These are phyloP conservation scores for Oreotragus oreotragus DNA, from an alignment of 2,113 vertebrate genomes.

Conservation along the genomic window DNA sequence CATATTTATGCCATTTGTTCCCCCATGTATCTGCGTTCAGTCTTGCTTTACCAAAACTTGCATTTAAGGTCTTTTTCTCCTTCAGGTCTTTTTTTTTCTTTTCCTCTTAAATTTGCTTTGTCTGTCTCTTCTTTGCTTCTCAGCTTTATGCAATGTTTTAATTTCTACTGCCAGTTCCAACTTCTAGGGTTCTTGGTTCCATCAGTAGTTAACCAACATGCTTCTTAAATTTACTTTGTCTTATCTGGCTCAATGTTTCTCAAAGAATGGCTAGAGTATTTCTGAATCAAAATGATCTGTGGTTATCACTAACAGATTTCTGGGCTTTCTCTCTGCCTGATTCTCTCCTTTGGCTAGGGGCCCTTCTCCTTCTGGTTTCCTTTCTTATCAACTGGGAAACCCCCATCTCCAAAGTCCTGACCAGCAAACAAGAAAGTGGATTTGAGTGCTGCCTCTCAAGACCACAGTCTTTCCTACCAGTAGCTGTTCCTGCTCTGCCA, in stretches of 20 bases:
- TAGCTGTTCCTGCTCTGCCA: background rate
- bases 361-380: background rate
- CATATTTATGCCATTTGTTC: background rate
- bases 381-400: background rate
- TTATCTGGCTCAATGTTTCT: background rate
- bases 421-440: background rate
- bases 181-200: background rate
- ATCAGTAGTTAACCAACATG: background rate
- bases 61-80: background rate
- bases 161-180: background rate
- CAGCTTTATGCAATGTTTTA: background rate
- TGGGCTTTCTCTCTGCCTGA: background rate
- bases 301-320: background rate
- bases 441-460: background rate
- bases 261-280: background rate
- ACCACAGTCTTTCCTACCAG: background rate
- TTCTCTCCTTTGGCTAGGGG: background rate
- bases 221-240: constrained; percentile 1
- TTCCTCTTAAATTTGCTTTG: background rate
- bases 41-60: background rate
- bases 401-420: background rate
- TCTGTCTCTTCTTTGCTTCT: background rate
- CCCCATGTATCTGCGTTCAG: background rate
- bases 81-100: background rate
- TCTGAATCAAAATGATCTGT: background rate